Base-by-base conservation (phyloP, 2,797 vertebrate genomes). In the Gastrophryne carolinensis region DNA sequence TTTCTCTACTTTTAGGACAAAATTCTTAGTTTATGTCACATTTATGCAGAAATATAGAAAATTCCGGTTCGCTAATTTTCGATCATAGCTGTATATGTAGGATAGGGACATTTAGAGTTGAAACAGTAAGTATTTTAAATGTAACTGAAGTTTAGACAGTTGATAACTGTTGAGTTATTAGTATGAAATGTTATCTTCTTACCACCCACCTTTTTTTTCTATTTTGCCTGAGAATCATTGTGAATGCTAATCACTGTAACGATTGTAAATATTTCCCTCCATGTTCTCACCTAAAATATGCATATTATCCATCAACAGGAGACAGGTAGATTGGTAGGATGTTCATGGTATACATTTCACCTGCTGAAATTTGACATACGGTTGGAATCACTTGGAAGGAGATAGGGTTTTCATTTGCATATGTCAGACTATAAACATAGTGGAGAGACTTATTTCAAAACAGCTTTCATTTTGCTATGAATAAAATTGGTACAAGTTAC, bases 301-400 rank as follows among this genome's bases (percentile, higher is more conserved):
- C 39, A 60, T 49, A 71, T 47, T 44, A 24, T 49, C 57, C 37
- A 30, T 27, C 24, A 54, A 56, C 68, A 67, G 32, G 15, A 77
- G 66, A 69, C 63, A 77, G 44, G 8, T 4, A 56, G 34, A 3
- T 72, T 53, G 61, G 1, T 64, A 32, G 58, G 21, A 68, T 74
- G 12, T 12, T 37, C 47, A 68, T 39, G n/a, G 32, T 68, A 37
- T 66, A 37, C 30, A 23, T 54, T 37, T 67, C 23, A 68, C 37
- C 64, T 66, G 47, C 44, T 66, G n/a, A 66, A 49, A 53, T 35
- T 23, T 67, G 64, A 67, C 49, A 67, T 23, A 67, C 8, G 15
- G 3, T 53, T 23, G 32, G 21, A 23, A 37, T 53, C 23, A 24
- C 24, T 67, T 34, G 21, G 27, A 23, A 21, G 21, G 9, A 53